Conservation (phyloP, 1,140 invertebrate species). For the Drosophila lacertosa region DNA sequence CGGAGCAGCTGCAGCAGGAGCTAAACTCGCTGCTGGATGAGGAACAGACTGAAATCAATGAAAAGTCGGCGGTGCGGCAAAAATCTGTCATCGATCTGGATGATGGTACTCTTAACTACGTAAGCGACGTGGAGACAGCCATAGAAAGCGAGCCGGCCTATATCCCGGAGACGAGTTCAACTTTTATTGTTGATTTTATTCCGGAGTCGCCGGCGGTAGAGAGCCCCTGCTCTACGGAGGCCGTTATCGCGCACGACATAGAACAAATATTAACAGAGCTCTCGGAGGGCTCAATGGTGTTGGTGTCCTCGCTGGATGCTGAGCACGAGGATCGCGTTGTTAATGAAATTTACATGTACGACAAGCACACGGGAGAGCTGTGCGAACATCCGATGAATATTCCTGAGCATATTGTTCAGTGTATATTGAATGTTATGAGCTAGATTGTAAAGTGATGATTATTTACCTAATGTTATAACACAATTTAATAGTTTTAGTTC, state of each 20-base stretch:
- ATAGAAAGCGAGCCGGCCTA: slow-evolving; percentile 9
- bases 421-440: slow-evolving; percentile 78
- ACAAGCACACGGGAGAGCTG: slow-evolving; percentile 73
- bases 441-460: slow-evolving; percentile 21
- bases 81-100: slow-evolving; percentile 48
- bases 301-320: slow-evolving; percentile 78
- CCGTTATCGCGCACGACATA: slow-evolving; percentile 63
- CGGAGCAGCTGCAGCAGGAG: slow-evolving; percentile 50
- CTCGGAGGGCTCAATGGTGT: slow-evolving; percentile 80
- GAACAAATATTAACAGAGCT: slow-evolving; percentile 74
- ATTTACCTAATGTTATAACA: slow-evolving; percentile 9
- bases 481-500: slow-evolving; percentile 1
- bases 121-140: slow-evolving; percentile 20
- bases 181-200: slow-evolving; percentile 52
- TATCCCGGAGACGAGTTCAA: slow-evolving; percentile 8
- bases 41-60: slow-evolving; percentile 17
- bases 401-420: slow-evolving; percentile 83
- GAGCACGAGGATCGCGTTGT: slow-evolving; percentile 68
- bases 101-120: slow-evolving; percentile 44
- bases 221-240: slow-evolving; percentile 9
- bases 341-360: slow-evolving; percentile 84
- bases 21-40: slow-evolving; percentile 59
- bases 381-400: slow-evolving; percentile 80
- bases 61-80: slow-evolving; percentile 18
- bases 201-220: slow-evolving; percentile 1